Evolutionary conservation across 53 echinoderm and acorn worm species (phyloP).

Genomic region (Zoroaster sp.): DNA sequence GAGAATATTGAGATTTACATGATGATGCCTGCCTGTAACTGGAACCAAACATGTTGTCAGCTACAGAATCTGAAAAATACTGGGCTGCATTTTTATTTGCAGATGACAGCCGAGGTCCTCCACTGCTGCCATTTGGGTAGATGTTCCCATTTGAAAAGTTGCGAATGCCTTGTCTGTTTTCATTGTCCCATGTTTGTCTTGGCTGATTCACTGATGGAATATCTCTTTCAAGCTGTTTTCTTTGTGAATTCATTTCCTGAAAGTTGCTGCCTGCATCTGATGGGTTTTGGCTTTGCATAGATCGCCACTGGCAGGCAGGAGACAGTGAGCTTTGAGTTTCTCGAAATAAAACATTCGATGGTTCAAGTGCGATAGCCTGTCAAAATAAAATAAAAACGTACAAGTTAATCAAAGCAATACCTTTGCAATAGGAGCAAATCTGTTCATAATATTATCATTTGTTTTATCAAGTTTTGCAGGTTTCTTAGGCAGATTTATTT

Average conservation of each 20-base stretch:
- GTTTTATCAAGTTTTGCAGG: no score
- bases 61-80: constrained; percentile 23
- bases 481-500: no score
- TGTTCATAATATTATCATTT: no score
- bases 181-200: background rate
- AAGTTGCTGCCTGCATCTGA: background rate
- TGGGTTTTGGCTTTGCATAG: background rate
- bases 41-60: constrained; percentile 35
- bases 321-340: background rate
- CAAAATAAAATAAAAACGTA: background rate
- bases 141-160: background rate
- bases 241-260: background rate
- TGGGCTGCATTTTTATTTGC: background rate
- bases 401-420: no score
- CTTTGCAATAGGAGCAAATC: no score
- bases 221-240: background rate
- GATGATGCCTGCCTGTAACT: background rate
- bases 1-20: background rate
- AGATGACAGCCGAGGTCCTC: background rate
- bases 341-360: constrained; percentile 19
- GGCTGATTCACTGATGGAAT: background rate
- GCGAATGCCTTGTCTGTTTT: background rate
- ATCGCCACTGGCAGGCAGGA: background rate
- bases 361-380: constrained; percentile 32
- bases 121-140: background rate